These are phyloP conservation scores for Drosophila parvula DNA, from an alignment of 1,140 invertebrate genomes.

Conservation along the genomic window DNA sequence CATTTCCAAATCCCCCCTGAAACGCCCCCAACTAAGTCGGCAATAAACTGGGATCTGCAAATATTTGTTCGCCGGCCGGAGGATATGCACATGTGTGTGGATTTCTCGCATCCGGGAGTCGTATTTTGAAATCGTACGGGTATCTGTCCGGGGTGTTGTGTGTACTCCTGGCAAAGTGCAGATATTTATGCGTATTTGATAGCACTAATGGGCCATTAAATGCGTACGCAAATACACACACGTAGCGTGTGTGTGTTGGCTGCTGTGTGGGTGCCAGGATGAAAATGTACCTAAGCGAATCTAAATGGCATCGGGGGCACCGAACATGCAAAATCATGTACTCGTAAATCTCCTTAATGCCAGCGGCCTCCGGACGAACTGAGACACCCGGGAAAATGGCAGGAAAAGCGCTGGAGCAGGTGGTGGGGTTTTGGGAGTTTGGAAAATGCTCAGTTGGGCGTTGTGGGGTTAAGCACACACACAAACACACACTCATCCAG, in stretches of 20 bases:
- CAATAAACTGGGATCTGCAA: slow-evolving; percentile 62
- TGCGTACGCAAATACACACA: slow-evolving; percentile 80
- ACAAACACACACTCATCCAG: slow-evolving; percentile 46
- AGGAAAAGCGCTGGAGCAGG: slow-evolving; percentile 26
- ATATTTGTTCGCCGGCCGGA: slow-evolving; percentile 38
- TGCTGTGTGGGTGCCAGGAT: slow-evolving; percentile 62
- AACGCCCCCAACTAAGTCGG: slow-evolving; percentile 17
- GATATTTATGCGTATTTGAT: slow-evolving; percentile 83
- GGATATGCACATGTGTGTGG: slow-evolving; percentile 18
- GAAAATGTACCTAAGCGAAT: slow-evolving; percentile 83
- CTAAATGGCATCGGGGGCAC: slow-evolving; percentile 81
- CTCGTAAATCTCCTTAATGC: slow-evolving; percentile 82
- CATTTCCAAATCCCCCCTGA: slow-evolving; percentile 43
- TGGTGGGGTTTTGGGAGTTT: slow-evolving; percentile 8
- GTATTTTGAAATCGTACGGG: slow-evolving; percentile 42
- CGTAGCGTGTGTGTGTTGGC: slow-evolving; percentile 25
- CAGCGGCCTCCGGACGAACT: slow-evolving; percentile 68
- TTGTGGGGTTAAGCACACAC: slow-evolving; percentile 36
- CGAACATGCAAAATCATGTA: slow-evolving; percentile 83
- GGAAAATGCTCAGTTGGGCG: slow-evolving; percentile 11
- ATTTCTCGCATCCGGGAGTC: slow-evolving; percentile 32
- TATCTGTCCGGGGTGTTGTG: slow-evolving; percentile 23
- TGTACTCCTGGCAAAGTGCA: slow-evolving; percentile 71
- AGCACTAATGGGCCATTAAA: slow-evolving; percentile 82
- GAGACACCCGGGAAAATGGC: slow-evolving; percentile 51